Evolutionary conservation across 2,888 invertebrate genomes (phyloP), one percentile per base, ranked within the genome.

Genomic region (Conops quadrifasciatus): DNA sequence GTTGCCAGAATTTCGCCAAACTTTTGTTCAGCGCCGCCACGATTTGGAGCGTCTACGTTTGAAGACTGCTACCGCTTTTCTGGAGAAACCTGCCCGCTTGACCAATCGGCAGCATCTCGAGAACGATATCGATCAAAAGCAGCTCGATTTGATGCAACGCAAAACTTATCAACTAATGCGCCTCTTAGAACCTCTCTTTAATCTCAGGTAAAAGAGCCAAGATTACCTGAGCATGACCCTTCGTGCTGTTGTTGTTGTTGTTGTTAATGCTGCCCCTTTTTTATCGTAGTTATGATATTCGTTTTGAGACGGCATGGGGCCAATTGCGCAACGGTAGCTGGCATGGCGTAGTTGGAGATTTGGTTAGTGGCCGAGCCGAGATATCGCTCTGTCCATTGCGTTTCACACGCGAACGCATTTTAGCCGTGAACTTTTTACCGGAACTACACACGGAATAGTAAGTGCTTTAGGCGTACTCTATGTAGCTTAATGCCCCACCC

Each of bases 141-240:
- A 83, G 26, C 70, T 78, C 19, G 84, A 84, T 74, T 74, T 80
- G 0, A 83, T 84, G 84, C 84, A 83, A 71, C 79, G 85, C 1
- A 83, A 83, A 66, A 78, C 79, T 1, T 84, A 77, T 73, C 80
- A 82, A 16, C 67, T 84, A 9, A 67, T 84, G 19, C 74, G 75
- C 56, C 73, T 79, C 7, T 68, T 83, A 47, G 73, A 76, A 65
- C 65, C 72, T 4, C 71, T 83, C 71, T 81, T 77, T 47, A 84
- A 83, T 67, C 63, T 81, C 28, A 83, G 79, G 84, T 79, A 76
- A 67, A 65, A 49, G 2, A 21, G n/a, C n/a, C n/a, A n/a, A n/a
- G 2, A 26, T 3, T 1, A 51, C 15, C 1, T 30, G 19, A 68
- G 0, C 2, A 7, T 59, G 13, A 11, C 13, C 56, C 24, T 56